A percentile compares a stretch with the other conserved stretches of the same genome.
phyloP scores from a whole-genome alignment of 2,888 invertebrate genomes.

The Meliscaeva auricollis region DNA sequence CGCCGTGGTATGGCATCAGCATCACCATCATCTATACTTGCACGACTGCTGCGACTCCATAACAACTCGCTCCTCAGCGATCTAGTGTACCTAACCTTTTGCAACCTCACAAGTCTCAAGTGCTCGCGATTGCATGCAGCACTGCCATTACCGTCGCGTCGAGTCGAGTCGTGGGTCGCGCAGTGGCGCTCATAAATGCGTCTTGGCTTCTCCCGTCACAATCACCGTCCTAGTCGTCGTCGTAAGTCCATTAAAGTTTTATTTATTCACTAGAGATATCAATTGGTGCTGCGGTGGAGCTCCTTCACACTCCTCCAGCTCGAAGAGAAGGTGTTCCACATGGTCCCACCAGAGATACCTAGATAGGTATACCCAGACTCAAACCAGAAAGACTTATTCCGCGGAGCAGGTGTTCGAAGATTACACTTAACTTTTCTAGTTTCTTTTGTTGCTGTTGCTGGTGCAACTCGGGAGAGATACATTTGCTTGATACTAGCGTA shows the following conservation, averaged over 20 bases:
- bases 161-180: constrained; percentile 35
- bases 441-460: constrained; percentile 20
- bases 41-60: constrained; percentile 7
- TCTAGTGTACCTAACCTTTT: constrained; percentile 56
- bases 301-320: constrained; percentile 45
- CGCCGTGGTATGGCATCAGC: not conserved
- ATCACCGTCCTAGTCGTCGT: not conserved
- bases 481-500: too few species aligned
- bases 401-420: constrained; percentile 66
- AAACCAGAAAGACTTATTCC: constrained; percentile 10
- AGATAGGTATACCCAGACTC: too few species aligned
- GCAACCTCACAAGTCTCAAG: constrained; percentile 57
- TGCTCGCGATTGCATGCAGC: constrained; percentile 57
- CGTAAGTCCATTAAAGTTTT: constrained; percentile 57
- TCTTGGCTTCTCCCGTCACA: constrained; percentile 23
- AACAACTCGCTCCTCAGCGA: constrained; percentile 8
- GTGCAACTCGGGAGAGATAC: not conserved
- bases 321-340: constrained; percentile 34
- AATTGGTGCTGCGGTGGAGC: constrained; percentile 14
- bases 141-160: constrained; percentile 54
- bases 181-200: constrained; percentile 56
- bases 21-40: not conserved
- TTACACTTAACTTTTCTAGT: constrained; percentile 29
- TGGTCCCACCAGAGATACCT: too few species aligned
- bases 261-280: constrained; percentile 61